Evolutionary conservation across 2,113 vertebrate species (phyloP).

Genomic region (Stomatorhinus ivindoensis): DNA sequence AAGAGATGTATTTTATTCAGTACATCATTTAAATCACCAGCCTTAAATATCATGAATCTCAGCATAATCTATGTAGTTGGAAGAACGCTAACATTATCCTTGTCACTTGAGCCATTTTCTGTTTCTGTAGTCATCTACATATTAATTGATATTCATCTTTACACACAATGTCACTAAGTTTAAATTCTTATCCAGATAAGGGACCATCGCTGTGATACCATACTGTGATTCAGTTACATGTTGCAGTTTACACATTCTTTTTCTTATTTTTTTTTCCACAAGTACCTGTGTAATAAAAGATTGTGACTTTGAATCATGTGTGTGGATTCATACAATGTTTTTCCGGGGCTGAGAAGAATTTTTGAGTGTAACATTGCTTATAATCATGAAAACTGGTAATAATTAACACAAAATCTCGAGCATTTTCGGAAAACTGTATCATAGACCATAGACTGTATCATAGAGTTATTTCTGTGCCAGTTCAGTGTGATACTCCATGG

Average conservation of each 20-base stretch:
- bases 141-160: not conserved
- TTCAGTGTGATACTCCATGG: not conserved
- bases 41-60: constrained; percentile 1
- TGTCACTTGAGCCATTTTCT: not conserved
- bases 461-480: not conserved
- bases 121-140: not conserved
- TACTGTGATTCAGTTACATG: not conserved
- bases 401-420: not conserved
- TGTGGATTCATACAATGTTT: not conserved
- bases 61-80: not conserved
- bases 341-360: not conserved
- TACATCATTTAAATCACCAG: not conserved
- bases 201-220: not conserved
- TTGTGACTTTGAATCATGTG: not conserved
- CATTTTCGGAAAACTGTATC: not conserved
- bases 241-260: not conserved
- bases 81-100: not conserved
- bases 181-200: not conserved
- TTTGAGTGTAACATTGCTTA: not conserved
- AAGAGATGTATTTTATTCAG: not conserved
- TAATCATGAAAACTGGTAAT: not conserved
- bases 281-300: not conserved
- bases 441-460: no score
- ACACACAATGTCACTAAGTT: not conserved
- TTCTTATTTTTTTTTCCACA: not conserved